phyloP scores from a whole-genome alignment of 37 sponge, comb jelly and placozoan genomes.

The Bolinopsis microptera region DNA sequence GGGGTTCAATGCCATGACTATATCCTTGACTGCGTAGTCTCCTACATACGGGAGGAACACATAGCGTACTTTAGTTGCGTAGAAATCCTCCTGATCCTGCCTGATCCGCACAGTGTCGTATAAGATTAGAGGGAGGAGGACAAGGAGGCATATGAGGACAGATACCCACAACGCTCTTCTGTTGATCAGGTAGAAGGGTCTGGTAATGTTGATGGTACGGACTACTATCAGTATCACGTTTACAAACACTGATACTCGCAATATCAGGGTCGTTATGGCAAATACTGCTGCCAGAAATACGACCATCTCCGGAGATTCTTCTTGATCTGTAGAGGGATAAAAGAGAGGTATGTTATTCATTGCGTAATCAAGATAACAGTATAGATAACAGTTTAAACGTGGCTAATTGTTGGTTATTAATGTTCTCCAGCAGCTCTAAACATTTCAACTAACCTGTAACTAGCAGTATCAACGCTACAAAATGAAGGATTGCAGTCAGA shows the following conservation, averaged over 20 bases:
- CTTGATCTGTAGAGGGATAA: too few relatives aligned
- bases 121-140: neutral
- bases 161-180: neutral
- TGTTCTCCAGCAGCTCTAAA: too few relatives aligned
- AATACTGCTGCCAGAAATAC: slow-evolving; percentile 10
- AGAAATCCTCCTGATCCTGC: neutral
- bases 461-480: neutral
- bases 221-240: neutral
- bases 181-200: neutral
- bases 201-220: slow-evolving; percentile 16
- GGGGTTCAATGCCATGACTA: neutral
- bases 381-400: too few relatives aligned
- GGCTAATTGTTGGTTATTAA: too few relatives aligned
- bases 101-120: neutral
- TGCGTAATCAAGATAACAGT: too few relatives aligned
- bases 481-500: neutral
- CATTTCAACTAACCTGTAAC: neutral
- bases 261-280: neutral
- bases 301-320: too few relatives aligned
- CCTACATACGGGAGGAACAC: neutral
- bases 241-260: neutral
- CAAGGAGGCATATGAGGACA: neutral
- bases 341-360: too few relatives aligned
- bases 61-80: neutral
- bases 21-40: neutral